phyloP scores from a whole-genome alignment of 2,888 invertebrate species.

The Trissonchulus latispiculum region DNA sequence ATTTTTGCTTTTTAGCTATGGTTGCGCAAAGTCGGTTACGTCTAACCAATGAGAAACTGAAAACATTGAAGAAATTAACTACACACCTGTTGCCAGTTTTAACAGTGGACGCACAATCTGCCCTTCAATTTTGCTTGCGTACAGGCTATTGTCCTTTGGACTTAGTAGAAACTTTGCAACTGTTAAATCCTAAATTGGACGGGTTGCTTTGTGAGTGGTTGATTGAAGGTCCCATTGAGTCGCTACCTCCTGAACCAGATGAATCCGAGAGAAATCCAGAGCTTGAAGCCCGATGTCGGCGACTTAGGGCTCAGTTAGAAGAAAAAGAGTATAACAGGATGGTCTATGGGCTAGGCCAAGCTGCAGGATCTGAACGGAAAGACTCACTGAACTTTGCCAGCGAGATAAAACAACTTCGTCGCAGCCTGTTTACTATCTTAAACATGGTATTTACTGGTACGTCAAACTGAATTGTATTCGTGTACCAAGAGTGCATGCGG shows the following conservation, averaged over 20 bases:
- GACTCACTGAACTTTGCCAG: neutral
- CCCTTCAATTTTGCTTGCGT: conserved; percentile 1
- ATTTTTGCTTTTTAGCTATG: too few relatives aligned
- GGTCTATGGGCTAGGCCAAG: neutral
- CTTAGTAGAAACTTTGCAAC: neutral
- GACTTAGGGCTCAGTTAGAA: neutral
- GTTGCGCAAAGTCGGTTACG: too few relatives aligned
- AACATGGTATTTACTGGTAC: neutral
- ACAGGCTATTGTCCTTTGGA: conserved; percentile 9
- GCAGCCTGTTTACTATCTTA: neutral
- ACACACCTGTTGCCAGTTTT: neutral
- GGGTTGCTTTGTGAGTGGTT: neutral
- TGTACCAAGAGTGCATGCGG: too few relatives aligned
- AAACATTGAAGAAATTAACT: neutral
- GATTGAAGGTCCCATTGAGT: neutral
- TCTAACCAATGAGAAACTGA: neutral
- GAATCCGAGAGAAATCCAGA: neutral
- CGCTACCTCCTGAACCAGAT: neutral
- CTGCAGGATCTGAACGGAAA: neutral
- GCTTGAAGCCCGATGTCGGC: neutral
- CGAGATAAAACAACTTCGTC: neutral
- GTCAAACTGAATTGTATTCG: too few relatives aligned
- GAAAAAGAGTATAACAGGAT: neutral
- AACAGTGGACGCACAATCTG: neutral
- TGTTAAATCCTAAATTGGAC: neutral